These are phyloP conservation scores for Caenorhabditis plicata DNA, from an alignment of 2,888 invertebrate genomes.

Conservation along the genomic window DNA sequence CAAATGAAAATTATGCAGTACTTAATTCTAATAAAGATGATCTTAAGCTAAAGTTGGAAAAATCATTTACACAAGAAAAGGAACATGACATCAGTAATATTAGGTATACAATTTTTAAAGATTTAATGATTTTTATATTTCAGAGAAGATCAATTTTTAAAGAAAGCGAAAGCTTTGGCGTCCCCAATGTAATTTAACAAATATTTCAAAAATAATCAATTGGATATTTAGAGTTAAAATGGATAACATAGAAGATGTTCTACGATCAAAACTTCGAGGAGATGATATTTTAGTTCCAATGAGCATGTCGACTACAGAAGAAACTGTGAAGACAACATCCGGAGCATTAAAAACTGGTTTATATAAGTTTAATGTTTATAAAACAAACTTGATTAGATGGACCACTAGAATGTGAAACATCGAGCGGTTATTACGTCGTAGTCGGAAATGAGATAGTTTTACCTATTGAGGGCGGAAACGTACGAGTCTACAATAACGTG, in stretches of 20 bases:
- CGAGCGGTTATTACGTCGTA: conserved; percentile 59
- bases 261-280: conserved; percentile 32
- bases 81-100: no score
- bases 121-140: conserved; percentile 1
- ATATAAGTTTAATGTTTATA: background rate
- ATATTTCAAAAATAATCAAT: background rate
- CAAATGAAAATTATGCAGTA: no score
- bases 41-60: no score
- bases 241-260: conserved; percentile 26
- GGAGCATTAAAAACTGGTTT: conserved; percentile 9
- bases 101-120: conserved; percentile 1
- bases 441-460: conserved; percentile 59
- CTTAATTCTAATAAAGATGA: no score
- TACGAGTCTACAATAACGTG: conserved; percentile 45
- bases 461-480: conserved; percentile 34
- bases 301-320: conserved; percentile 21
- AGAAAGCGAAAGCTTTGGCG: conserved; percentile 13
- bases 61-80: no score
- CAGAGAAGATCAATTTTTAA: conserved; percentile 27
- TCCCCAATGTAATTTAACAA: conserved; percentile 23
- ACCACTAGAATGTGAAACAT: conserved; percentile 40
- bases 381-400: conserved; percentile 12
- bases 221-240: conserved; percentile 13
- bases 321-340: conserved; percentile 8
- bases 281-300: conserved; percentile 27